Base-by-base conservation (phyloP, 1,140 invertebrate species). In the Orchesella cincta region DNA sequence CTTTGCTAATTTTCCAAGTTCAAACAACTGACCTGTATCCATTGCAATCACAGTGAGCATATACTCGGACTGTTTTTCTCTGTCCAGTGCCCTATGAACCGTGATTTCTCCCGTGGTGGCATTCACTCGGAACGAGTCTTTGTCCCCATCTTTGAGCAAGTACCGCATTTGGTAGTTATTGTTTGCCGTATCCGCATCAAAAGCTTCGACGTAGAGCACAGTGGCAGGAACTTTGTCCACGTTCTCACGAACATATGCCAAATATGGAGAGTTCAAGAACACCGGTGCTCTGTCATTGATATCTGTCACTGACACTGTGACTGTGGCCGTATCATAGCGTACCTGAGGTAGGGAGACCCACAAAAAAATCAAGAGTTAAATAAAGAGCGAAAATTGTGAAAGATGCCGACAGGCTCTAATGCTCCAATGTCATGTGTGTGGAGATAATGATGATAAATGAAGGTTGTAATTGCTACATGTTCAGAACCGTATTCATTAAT, bases 281-380 rank as follows among this genome's bases (percentile, higher is more conserved):
- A 93, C 91, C 0, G 96, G 96, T 8, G 93, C 90, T 83, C 96
- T 96, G 86, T 99, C 97, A 86, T 98, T 98, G 80, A 98, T 93
- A 86, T 98, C 96, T 31, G 92, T 89, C 2, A 99, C 90, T 5
- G 82, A 83, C 71, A 91, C 87, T 31, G 83, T 83, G 28, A 90
- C 87, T 36, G 86, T 86, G 3, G 88, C 87, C 2, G 86, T 87
- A 75, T 88, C 87, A 76, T 83, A 84, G 1, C 83, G 83, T n/a
- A 80, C 76, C 72, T 82, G 64, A 36, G 18, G n/a, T n/a, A n/a
- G n/a, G n/a, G n/a, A n/a, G n/a, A n/a, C n/a, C n/a, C n/a, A n/a
- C n/a, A n/a, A n/a, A n/a, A n/a, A n/a, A 18, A 46, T 8, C 39
- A 46, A 46, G 39, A 46, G 39, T 57, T n/a, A 57, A 8, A 57